Base-by-base conservation (phyloP, 2,113 vertebrate genomes). In the Oophaga pumilio region DNA sequence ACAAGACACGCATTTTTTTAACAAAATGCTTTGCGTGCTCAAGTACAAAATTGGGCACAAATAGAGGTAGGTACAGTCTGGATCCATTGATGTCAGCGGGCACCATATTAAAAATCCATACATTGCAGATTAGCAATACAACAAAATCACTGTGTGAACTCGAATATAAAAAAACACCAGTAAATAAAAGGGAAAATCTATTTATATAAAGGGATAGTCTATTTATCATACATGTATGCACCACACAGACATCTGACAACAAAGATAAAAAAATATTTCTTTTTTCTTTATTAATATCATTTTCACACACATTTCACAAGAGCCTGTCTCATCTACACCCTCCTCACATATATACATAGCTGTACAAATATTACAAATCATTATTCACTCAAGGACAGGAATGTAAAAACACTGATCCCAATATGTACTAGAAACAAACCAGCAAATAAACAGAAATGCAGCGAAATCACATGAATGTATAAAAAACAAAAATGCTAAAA, bases 341-440 rank as follows among this genome's bases (percentile, higher is more conserved):
- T 76, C 17, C 28, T 22, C 26, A 43, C 28, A 17, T 18, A 82
- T 49, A 66, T 81, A 20, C n/a, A 33, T 10, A n/a, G 22, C 80
- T 82, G 80, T 50, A 82, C 80, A 82, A 66, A 49, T 33, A 13
- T 50, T 13, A 33, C 11, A 66, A 66, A 82, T 60, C 18, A 60
- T 8, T 82, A 60, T 64, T 64, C 59, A 82, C 59, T 66, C 20
- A 24, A 8, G 24, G 22, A 13, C 80, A 76, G 43, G 12, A 49
- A 10, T 20, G 50, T 12, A 50, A 7, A 24, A 66, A 9, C 10
- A 10, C 8, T 20, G 53, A 24, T 66, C n/a, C 22, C 62, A 66
- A n/a, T 66, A 68, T 68, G 66, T 26, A 26, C n/a, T 66, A 24
- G 22, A 66, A 66, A 68, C 24, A 26, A 71, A 33, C 68, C 26